phyloP scores from a whole-genome alignment of 2,113 vertebrate species.

The Cromileptes altivelis region DNA sequence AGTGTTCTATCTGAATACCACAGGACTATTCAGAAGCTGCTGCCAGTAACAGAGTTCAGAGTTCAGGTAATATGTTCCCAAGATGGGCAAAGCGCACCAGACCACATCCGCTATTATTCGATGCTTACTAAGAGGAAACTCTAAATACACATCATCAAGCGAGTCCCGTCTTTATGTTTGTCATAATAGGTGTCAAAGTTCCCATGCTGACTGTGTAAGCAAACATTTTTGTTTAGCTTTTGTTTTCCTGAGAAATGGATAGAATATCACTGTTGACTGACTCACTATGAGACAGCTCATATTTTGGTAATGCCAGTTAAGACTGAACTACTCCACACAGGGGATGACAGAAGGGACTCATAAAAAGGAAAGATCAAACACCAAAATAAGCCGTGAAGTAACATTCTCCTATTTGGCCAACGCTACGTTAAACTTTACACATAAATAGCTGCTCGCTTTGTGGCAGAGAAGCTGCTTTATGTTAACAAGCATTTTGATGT shows the following conservation, averaged over 20 bases:
- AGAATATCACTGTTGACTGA: constrained; percentile 31
- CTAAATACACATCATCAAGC: constrained; percentile 1
- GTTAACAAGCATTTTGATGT: background rate
- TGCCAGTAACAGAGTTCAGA: constrained; percentile 44
- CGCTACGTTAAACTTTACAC: background rate
- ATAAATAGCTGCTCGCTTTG: background rate
- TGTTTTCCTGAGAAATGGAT: constrained; percentile 74
- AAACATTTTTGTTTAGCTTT: constrained; percentile 47
- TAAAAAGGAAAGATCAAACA: background rate
- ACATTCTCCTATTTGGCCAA: background rate
- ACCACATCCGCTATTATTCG: constrained; percentile 68
- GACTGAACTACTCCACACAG: background rate
- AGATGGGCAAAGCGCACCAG: constrained; percentile 11
- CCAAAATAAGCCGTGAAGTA: background rate
- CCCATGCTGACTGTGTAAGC: background rate
- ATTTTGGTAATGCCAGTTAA: background rate
- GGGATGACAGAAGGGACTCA: too few relatives aligned
- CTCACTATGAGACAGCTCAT: constrained; percentile 27
- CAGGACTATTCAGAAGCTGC: constrained; percentile 39
- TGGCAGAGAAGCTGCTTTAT: background rate
- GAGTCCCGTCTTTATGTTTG: constrained; percentile 19
- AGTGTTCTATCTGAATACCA: constrained; percentile 61
- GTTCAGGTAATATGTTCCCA: constrained; percentile 47
- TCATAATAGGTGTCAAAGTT: constrained; percentile 46
- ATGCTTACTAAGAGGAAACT: constrained; percentile 57